Percentiles rank a stretch among this genome's conserved stretches.
These are phyloP conservation scores for Falco rusticolus DNA, from an alignment of 2,797 vertebrate genomes.

Conservation along the genomic window DNA sequence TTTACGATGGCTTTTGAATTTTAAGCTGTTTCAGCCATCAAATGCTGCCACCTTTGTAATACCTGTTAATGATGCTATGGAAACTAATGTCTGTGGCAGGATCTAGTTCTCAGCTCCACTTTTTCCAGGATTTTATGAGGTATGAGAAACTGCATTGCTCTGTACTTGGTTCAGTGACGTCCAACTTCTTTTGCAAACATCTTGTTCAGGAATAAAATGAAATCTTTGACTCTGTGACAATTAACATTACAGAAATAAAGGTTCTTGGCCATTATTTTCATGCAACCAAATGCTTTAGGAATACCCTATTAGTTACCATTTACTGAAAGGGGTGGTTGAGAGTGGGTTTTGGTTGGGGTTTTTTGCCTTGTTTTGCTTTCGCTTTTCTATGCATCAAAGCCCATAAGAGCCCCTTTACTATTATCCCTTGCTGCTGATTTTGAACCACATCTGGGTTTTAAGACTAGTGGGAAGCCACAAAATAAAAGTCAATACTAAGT, in stretches of 20 bases:
- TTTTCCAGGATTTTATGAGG: background rate
- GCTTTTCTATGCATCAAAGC: background rate
- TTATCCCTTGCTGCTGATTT: conserved; percentile 11
- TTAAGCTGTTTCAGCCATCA: background rate
- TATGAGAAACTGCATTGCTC: background rate
- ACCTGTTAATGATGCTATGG: background rate
- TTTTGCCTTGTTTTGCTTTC: background rate
- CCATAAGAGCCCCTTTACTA: background rate
- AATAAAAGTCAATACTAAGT: conserved; percentile 30
- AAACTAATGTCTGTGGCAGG: background rate
- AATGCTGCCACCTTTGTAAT: background rate
- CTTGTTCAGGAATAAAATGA: background rate
- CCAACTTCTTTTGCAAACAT: background rate
- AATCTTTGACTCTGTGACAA: background rate
- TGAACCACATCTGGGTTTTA: conserved; percentile 13
- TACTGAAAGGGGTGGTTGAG: background rate
- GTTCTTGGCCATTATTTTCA: conserved; percentile 40
- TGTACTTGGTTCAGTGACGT: background rate
- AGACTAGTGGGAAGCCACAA: conserved; percentile 25
- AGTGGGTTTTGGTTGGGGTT: too few species aligned
- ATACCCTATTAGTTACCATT: background rate
- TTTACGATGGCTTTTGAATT: background rate
- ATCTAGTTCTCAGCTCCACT: background rate
- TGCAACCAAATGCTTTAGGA: conserved; percentile 1
- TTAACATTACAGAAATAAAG: background rate